Evolutionary conservation across 2,113 vertebrate genomes (phyloP), one percentile per base, ranked within the genome.

Genomic region (Lepisosteus osseus): DNA sequence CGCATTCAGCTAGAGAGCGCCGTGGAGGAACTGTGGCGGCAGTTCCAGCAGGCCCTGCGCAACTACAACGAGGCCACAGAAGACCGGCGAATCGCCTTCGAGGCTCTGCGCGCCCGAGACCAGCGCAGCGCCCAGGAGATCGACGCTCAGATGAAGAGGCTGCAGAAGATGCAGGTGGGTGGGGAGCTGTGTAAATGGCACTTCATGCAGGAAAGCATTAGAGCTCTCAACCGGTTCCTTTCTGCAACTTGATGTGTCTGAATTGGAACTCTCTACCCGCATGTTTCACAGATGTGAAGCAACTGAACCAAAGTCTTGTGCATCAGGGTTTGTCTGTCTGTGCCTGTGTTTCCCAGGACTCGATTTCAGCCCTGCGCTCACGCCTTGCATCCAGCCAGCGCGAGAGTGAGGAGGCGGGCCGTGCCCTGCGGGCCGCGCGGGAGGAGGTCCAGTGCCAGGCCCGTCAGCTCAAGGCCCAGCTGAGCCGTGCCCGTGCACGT

Each of bases 131-230:
- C 90, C 64, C 76, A 75, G 72, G 94, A 95, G 72, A 91, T 94
- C 0, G 86, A 88, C 3, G 29, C 0, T 0, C 93, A 94, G 78
- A 80, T 85, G 17, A 92, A 80, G 76, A 94, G 78, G 79, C 80
- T 95, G 74, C 91, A 90, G 78, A 93, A 81, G 64, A 81, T 95
- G 4, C 94, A 94, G 92, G 95, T 96, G 42, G 15, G 13, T 17
- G 69, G 54, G 56, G 56, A 59, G n/a, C 3, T 12, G n/a, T 51
- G 47, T 29, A 29, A 1, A 1, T 29, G 29, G 29, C 29, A 29
- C 29, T 29, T 29, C 29, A 29, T 29, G 29, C 29, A 29, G 29
- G 29, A 29, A 29, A 29, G 29, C 29, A 29, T 29, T 29, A 29
- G 29, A 29, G 2, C 29, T 29, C 1, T 29, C 29, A 1, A 29